These are phyloP conservation scores for Melanotus villosus DNA, from an alignment of 2,888 invertebrate species.

Conservation along the genomic window DNA sequence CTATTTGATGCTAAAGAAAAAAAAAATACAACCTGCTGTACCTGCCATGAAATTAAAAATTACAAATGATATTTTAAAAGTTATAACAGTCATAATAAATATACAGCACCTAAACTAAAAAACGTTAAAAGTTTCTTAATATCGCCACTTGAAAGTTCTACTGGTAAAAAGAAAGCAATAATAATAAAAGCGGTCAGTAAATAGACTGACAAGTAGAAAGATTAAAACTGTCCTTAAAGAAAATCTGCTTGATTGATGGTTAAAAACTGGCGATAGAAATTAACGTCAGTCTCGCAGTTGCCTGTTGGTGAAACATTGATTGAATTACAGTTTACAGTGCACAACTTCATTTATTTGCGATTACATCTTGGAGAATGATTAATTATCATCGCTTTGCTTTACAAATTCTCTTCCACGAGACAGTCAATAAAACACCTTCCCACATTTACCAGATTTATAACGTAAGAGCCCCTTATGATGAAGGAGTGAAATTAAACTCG, in stretches of 20 bases:
- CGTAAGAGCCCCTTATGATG: constrained; percentile 11
- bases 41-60: no score
- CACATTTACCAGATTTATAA: constrained; percentile 20
- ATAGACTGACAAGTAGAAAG: background rate
- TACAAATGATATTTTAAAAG: no score
- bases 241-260: constrained; percentile 28
- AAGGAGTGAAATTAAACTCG: background rate
- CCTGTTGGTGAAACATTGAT: constrained; percentile 38
- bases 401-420: constrained; percentile 25
- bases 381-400: constrained; percentile 30
- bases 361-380: constrained; percentile 38
- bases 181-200: background rate
- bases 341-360: constrained; percentile 36
- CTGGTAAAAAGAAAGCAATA: no score
- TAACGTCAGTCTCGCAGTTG: constrained; percentile 27
- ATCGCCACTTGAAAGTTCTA: no score
- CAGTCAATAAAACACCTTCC: constrained; percentile 25
- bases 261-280: constrained; percentile 29
- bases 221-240: constrained; percentile 2
- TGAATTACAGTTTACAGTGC: constrained; percentile 37
- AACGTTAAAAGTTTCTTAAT: no score
- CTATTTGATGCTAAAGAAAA: no score
- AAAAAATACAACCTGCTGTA: no score
- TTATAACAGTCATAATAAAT: no score
- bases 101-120: no score